Base-by-base conservation (phyloP, 2,113 vertebrate genomes). In the Brachirus orientalis region DNA sequence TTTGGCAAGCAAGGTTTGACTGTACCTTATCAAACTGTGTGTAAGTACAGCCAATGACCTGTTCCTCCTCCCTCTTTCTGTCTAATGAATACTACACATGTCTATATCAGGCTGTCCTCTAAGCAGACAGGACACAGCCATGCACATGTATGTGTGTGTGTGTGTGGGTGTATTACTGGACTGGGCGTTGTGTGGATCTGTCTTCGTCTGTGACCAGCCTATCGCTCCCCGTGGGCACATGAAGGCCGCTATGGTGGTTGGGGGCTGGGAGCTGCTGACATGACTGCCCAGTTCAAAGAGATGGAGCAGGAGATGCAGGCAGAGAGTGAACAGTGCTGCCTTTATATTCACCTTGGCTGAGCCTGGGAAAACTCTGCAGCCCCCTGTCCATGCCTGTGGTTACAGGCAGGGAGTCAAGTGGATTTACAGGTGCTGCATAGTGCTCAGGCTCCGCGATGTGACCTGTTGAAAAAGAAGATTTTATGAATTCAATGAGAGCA, bases 261-360 rank as follows among this genome's bases (percentile, higher is more conserved):
- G 80, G 80, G 82, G 68, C 65, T 69, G 80, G 61, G 85, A 79
- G 75, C 75, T 74, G 89, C 84, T 90, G 87, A 90, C 88, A 88
- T 69, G 73, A 53, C 65, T 55, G 71, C 72, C 71, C 71, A 53
- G 79, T 90, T 91, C 90, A 91, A 90, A 91, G 88, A 88, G 88
- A 88, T 90, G 47, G 20, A 65, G 81, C 70, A 62, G 77, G 69
- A 87, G 88, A 90, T 90, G 77, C 75, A 83, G 80, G 75, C 65
- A n/a, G 69, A 70, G 58, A 61, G 68, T 1, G 76, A 92, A 92
- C 91, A 92, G 80, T 65, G 83, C 43, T 11, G 73, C 75, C 79
- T 88, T 90, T 91, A 88, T 91, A 54, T 67, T 84, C 75, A 56
- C 58, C 73, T 59, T 57, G 62, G 41, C 52, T 0, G 20, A 81